phyloP scores from a whole-genome alignment of 2,113 vertebrate genomes.

The Psammodynastes pulverulentus region DNA sequence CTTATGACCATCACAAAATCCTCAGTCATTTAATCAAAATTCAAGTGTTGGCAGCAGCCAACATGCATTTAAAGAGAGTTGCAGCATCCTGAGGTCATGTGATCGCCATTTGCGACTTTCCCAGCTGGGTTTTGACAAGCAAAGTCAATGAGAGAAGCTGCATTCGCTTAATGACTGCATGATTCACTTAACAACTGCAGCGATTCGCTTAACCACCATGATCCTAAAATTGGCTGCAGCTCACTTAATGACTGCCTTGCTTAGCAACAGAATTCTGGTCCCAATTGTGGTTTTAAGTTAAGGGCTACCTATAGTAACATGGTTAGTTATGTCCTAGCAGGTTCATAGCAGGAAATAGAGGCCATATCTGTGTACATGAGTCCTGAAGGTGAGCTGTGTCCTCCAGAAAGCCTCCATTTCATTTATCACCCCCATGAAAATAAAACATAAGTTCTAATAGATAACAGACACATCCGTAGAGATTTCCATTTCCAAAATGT shows the following conservation, averaged over 20 bases:
- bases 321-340: not conserved
- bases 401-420: not conserved
- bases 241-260: not conserved
- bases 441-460: not conserved
- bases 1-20: not conserved
- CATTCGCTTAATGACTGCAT: not conserved
- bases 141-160: not conserved
- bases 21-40: not conserved
- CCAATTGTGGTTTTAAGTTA: not conserved
- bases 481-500: not conserved
- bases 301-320: not conserved
- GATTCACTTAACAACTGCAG: not conserved
- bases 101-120: not conserved
- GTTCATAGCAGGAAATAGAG: not conserved
- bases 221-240: not conserved
- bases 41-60: not conserved
- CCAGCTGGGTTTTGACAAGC: no score
- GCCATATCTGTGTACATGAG: not conserved
- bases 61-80: not conserved
- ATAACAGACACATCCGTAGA: not conserved
- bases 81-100: not conserved
- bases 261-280: not conserved
- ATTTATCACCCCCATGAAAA: not conserved
- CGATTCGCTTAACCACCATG: not conserved
- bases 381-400: not conserved